A percentile compares a stretch with the other conserved stretches of the same genome.
phyloP scores from a whole-genome alignment of 2,797 vertebrate genomes.

The Falco naumanni region DNA sequence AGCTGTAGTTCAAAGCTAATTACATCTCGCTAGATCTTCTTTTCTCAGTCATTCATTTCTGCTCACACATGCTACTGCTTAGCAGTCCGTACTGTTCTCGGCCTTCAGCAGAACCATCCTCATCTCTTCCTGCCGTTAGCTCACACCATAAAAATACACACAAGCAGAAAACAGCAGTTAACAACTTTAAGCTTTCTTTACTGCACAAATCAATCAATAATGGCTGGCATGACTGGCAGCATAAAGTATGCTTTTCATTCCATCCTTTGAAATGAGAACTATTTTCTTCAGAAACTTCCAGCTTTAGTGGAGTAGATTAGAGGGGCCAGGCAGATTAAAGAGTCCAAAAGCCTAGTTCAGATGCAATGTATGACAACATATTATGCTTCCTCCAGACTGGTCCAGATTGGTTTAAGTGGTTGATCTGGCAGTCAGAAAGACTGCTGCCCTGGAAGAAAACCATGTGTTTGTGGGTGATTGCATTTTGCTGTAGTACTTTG shows the following conservation, averaged over 20 bases:
- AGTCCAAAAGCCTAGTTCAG: not conserved
- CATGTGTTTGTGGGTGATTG: slow-evolving; percentile 19
- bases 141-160: slow-evolving; percentile 62
- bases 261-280: slow-evolving; percentile 35
- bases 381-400: slow-evolving; percentile 4
- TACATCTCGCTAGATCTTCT: slow-evolving; percentile 58
- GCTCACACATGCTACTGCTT: slow-evolving; percentile 66
- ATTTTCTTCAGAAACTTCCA: slow-evolving; percentile 29
- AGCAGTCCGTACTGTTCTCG: slow-evolving; percentile 58
- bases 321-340: slow-evolving; percentile 12
- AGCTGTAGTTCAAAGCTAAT: slow-evolving; percentile 65
- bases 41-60: slow-evolving; percentile 64
- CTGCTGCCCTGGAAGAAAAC: not conserved
- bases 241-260: slow-evolving; percentile 18
- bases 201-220: slow-evolving; percentile 57
- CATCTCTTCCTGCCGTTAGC: slow-evolving; percentile 50
- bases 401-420: slow-evolving; percentile 23
- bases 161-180: slow-evolving; percentile 63
- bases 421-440: slow-evolving; percentile 47
- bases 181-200: slow-evolving; percentile 46
- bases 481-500: slow-evolving; percentile 46
- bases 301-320: not conserved
- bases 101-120: slow-evolving; percentile 52
- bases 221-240: slow-evolving; percentile 46
- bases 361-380: not conserved